A percentile compares a stretch with the other conserved stretches of the same genome.
Conservation (phyloP, 1,140 invertebrate species). For the Chironomus striatipennis region DNA sequence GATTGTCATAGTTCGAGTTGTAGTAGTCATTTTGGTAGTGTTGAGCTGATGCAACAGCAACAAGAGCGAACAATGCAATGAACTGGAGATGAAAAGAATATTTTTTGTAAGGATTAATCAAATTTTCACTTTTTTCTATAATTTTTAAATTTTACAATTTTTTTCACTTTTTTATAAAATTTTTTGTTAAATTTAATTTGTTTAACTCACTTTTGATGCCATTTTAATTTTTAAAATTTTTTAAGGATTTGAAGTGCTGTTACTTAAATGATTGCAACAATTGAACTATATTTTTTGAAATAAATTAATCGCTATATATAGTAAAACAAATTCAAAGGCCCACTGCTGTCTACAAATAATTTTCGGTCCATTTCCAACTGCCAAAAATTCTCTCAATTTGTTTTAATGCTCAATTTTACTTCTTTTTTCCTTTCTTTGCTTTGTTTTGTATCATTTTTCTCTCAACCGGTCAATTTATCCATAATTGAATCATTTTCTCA, state of each 20-base stretch:
- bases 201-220: conserved; percentile 15
- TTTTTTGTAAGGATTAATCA: too few relatives aligned
- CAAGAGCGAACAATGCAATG: conserved; percentile 15
- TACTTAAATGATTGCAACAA: not conserved
- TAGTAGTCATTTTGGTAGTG: not conserved
- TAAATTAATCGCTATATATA: conserved; percentile 10
- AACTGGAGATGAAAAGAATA: not conserved
- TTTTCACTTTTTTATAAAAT: too few relatives aligned
- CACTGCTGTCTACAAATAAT: not conserved
- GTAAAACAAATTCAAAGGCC: not conserved
- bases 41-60: not conserved
- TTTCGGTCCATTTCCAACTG: not conserved
- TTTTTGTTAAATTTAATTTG: not conserved
- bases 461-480: not conserved
- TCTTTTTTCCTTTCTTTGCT: not conserved
- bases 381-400: not conserved
- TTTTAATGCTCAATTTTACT: not conserved
- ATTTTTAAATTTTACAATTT: too few relatives aligned
- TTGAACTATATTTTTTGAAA: not conserved
- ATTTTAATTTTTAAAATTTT: not conserved
- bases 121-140: too few relatives aligned
- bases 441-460: not conserved
- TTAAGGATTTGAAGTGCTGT: too few relatives aligned
- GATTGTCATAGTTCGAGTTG: not conserved
- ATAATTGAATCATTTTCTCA: too few relatives aligned